Evolutionary conservation across 2,888 invertebrate species (phyloP), one percentile per base, ranked within the genome.

Genomic region (Altica lythri): DNA sequence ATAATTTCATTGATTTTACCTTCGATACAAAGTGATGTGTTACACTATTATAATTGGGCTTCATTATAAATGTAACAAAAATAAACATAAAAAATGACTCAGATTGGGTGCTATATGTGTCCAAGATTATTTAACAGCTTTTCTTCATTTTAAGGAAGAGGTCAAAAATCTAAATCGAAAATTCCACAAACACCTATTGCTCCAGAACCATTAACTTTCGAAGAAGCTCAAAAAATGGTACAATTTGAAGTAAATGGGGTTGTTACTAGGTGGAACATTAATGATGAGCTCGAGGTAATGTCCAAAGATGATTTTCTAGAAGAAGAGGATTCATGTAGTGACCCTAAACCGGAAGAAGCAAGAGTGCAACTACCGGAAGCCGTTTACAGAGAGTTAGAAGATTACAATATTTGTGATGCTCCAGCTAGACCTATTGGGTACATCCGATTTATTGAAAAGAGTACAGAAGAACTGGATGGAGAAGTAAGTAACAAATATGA

Each of bases 381-480:
- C 1, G 78, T 80, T 55, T 89, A 81, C 70, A 81, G 81, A 60
- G 81, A 90, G 51, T 81, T 93, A 42, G 85, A 88, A 5, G 86
- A 88, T 72, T 93, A 92, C 75, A 82, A 86, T 67, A 88, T 92
- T 44, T 83, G 86, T 66, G 90, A 92, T 77, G 92, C 92, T 0
- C 90, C 93, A 38, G 80, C 89, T 0, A 81, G 92, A 38, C 91
- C 94, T 0, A 89, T 91, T 75, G 91, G 93, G 0, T 94, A 94
- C 71, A 95, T 95, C 49, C 83, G 94, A 55, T 96, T 94, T 72
- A 95, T 96, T 71, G 97, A 97, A 73, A 92, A 94, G 70, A 92
- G 94, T 5, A 86, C 89, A 0, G 96, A 97, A 74, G 96, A 97
- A 73, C 78, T 97, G 17, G 96, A 97, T 72, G 94, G 95, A 53